Percentiles rank a stretch among this genome's conserved stretches.
phyloP scores from a whole-genome alignment of 2,113 vertebrate genomes.

The Callopanchax toddi region DNA sequence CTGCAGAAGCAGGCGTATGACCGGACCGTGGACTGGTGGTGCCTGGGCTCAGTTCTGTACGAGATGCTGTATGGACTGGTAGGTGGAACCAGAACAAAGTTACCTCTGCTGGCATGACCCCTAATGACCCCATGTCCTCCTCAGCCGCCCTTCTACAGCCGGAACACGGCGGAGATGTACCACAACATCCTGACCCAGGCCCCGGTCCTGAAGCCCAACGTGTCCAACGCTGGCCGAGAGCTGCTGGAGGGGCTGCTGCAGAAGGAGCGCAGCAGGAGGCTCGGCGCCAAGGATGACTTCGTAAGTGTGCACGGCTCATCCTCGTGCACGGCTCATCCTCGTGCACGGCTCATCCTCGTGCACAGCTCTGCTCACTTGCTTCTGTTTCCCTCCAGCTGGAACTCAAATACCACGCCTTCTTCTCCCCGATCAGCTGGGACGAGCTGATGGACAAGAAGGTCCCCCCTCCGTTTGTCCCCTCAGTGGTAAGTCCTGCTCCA shows the following conservation, averaged over 20 bases:
- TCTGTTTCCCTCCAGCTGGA: slow-evolving; percentile 72
- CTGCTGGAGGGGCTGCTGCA: slow-evolving; percentile 82
- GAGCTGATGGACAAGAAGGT: slow-evolving; percentile 84
- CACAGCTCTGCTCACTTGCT: slow-evolving; percentile 4
- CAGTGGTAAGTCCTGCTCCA: slow-evolving; percentile 84
- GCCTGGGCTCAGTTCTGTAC: slow-evolving; percentile 84
- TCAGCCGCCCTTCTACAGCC: slow-evolving; percentile 85
- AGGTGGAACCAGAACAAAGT: slow-evolving; percentile 34
- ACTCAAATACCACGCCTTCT: slow-evolving; percentile 81
- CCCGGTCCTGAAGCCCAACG: slow-evolving; percentile 81
- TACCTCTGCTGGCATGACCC: neutral
- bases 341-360: neutral
- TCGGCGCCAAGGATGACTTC: slow-evolving; percentile 81
- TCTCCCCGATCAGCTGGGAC: slow-evolving; percentile 84
- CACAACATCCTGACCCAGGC: slow-evolving; percentile 84
- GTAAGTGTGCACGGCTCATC: slow-evolving; percentile 62
- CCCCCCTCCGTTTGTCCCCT: slow-evolving; percentile 78
- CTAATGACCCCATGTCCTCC: neutral
- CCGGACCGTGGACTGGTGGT: slow-evolving; percentile 87
- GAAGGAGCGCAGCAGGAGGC: slow-evolving; percentile 80
- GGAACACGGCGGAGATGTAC: slow-evolving; percentile 86
- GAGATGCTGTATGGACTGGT: slow-evolving; percentile 87
- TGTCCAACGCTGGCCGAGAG: slow-evolving; percentile 80
- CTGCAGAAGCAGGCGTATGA: slow-evolving; percentile 86
- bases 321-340: neutral